A percentile compares a stretch with the other conserved stretches of the same genome.
phyloP scores from a whole-genome alignment of 2,888 invertebrate species.

The Orgyia antiqua region DNA sequence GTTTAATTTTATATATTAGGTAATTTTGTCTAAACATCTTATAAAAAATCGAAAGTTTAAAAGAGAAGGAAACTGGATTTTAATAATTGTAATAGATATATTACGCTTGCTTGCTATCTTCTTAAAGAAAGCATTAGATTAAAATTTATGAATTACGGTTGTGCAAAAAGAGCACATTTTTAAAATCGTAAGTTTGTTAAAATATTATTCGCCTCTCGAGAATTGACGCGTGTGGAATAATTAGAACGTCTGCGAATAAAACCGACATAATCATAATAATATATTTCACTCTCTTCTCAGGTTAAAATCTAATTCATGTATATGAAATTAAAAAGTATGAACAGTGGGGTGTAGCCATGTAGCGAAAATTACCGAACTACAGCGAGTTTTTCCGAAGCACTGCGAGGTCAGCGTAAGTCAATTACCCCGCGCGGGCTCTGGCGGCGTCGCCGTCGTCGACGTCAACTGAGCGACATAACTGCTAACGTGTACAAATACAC shows the following conservation, averaged over 20 bases:
- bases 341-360: constrained; percentile 20
- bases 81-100: too few relatives aligned
- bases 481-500: constrained; percentile 1
- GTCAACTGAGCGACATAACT: constrained; percentile 5
- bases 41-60: too few relatives aligned
- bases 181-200: too few relatives aligned
- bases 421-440: constrained; percentile 75
- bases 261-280: background rate
- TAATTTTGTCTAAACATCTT: too few relatives aligned
- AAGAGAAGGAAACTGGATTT: too few relatives aligned
- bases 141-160: too few relatives aligned
- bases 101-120: too few relatives aligned
- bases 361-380: constrained; percentile 43
- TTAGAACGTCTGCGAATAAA: background rate
- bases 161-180: too few relatives aligned
- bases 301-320: background rate
- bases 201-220: too few relatives aligned
- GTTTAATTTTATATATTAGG: too few relatives aligned
- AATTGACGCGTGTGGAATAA: too few relatives aligned
- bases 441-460: constrained; percentile 34
- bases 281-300: constrained; percentile 2
- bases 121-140: too few relatives aligned
- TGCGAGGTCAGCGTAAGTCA: constrained; percentile 81
- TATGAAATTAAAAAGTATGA: constrained; percentile 9
- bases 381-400: constrained; percentile 65